Conservation (phyloP, 1,140 invertebrate species). For the Caenorhabditis tropicalis region DNA sequence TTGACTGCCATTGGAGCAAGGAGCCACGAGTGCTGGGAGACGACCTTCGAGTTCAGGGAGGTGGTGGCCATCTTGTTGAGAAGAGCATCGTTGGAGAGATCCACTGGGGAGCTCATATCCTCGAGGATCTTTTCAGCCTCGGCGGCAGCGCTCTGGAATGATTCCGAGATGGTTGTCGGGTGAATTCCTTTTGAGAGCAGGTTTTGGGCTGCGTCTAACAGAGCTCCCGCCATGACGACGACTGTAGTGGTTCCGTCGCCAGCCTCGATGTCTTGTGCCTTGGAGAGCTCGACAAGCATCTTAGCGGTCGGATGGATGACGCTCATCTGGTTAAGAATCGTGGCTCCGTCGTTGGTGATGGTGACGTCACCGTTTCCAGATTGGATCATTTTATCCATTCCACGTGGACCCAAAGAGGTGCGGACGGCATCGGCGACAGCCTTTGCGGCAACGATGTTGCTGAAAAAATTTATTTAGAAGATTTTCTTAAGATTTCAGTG, state of each 20-base stretch:
- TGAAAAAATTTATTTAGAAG: background rate
- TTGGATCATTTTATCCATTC: conserved; percentile 99
- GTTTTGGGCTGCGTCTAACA: conserved; percentile 92
- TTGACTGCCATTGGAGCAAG: conserved; percentile 95
- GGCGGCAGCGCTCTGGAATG: conserved; percentile 87
- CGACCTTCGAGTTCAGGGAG: conserved; percentile 96
- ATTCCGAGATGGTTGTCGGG: conserved; percentile 94
- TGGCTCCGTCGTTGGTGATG: conserved; percentile 99
- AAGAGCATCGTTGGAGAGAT: conserved; percentile 85
- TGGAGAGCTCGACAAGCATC: conserved; percentile 97
- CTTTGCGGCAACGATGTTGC: conserved; percentile 97
- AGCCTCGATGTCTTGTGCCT: conserved; percentile 97
- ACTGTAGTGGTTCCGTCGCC: conserved; percentile 99
- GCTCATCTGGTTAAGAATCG: conserved; percentile 98
- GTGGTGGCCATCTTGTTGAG: conserved; percentile 93
- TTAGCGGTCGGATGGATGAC: conserved; percentile 98
- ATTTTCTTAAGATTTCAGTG: background rate
- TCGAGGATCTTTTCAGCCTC: conserved; percentile 86
- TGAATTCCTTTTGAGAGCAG: conserved; percentile 92
- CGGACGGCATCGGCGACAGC: conserved; percentile 97
- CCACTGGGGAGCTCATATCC: conserved; percentile 85
- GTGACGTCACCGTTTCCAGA: conserved; percentile 92
- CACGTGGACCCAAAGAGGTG: conserved; percentile 94
- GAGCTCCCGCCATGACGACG: conserved; percentile 87
- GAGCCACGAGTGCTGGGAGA: conserved; percentile 93